Base-by-base conservation (phyloP, 2,888 invertebrate species). In the Chydorus sphaericus region DNA sequence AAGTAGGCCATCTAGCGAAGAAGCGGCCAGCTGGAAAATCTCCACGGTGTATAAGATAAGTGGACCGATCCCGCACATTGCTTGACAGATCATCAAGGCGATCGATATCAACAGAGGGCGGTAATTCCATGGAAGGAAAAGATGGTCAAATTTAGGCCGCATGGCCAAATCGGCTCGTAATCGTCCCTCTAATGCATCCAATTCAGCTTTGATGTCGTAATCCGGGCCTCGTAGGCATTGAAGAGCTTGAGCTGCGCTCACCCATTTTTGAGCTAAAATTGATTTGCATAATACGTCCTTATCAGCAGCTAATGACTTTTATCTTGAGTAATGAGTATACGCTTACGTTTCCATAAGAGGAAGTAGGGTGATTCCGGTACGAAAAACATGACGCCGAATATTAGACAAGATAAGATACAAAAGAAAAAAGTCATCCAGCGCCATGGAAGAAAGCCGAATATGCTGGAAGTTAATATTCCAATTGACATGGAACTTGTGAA, bases 291-390 rank as follows among this genome's bases (percentile, higher is more conserved):
- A n/a, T n/a, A n/a, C n/a, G n/a, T n/a, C n/a, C n/a, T n/a, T n/a
- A n/a, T n/a, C n/a, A n/a, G n/a, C n/a, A n/a, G n/a, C n/a, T n/a
- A n/a, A n/a, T n/a, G n/a, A n/a, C n/a, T n/a, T n/a, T n/a, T n/a
- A n/a, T n/a, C n/a, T n/a, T n/a, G 18, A 37, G n/a, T 37, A 2
- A 20, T 3, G 3, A 20, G 16, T n/a, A 36, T 14, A 44, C 4
- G 14, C 44, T 14, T 14, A 44, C 77, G 65, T 80, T 82, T 53
- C 48, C 76, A 74, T 60, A 85, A 74, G 61, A 80, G 73, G 66
- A 77, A 86, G 29, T 79, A 78, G 0, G 93, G 92, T 4, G 86
- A 81, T 70, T 93, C 93, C 0, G 92, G 93, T 80, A 92, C 84
- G 63, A 85, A 83, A 64, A 83, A 76, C 70, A 89, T 85, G 2